Evolutionary conservation across 2,888 invertebrate species (phyloP).

Genomic region (Drosophila peninsularis): DNA sequence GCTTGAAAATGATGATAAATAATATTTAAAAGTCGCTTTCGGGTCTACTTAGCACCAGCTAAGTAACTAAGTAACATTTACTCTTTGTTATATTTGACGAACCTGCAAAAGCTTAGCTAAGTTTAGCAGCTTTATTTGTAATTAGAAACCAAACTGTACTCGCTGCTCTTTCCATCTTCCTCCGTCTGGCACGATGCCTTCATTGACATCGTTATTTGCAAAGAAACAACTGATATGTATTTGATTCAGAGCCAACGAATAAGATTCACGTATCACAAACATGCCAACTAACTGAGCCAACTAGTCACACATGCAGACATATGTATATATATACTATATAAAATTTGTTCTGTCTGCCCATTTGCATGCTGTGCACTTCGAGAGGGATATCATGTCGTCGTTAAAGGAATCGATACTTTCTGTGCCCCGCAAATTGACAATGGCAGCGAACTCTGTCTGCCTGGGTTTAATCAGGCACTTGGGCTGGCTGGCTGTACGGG

Average conservation of each 20-base stretch:
- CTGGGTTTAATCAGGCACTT: conserved; percentile 60
- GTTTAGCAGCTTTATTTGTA: not conserved
- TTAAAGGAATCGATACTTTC: conserved; percentile 36
- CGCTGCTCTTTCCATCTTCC: too few species aligned
- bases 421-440: conserved; percentile 30
- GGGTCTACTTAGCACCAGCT: too few species aligned
- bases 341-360: conserved; percentile 32
- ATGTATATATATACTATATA: not conserved
- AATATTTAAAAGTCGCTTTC: too few species aligned
- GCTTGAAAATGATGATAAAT: not conserved
- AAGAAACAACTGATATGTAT: not conserved
- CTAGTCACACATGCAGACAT: conserved; percentile 16
- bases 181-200: too few species aligned
- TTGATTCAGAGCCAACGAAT: conserved; percentile 38
- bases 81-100: too few species aligned
- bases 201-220: not conserved
- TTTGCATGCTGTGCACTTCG: conserved; percentile 52
- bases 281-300: conserved; percentile 26
- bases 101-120: too few species aligned
- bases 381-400: conserved; percentile 26
- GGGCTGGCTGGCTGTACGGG: conserved; percentile 4
- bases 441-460: conserved; percentile 14
- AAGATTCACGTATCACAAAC: conserved; percentile 51
- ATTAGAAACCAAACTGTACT: not conserved
- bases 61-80: too few species aligned